phyloP scores from a whole-genome alignment of 2,113 vertebrate species.

The Ageneiosus marmoratus region DNA sequence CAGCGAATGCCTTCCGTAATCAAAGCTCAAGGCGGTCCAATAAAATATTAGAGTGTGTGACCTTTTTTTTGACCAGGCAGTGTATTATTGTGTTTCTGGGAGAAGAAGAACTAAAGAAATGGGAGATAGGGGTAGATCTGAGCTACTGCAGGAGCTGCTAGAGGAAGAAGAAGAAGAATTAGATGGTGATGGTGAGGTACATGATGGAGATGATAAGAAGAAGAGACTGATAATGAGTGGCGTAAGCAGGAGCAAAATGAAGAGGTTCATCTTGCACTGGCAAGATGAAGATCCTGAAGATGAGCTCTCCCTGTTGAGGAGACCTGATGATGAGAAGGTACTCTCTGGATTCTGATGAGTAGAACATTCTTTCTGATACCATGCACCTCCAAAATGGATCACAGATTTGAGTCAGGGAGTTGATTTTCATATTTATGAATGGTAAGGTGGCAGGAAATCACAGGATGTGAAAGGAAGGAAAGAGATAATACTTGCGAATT shows the following conservation, averaged over 20 bases:
- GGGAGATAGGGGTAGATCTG: background rate
- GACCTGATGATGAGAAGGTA: background rate
- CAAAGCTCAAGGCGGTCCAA: too few relatives aligned
- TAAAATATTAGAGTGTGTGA: too few relatives aligned
- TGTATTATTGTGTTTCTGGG: too few relatives aligned
- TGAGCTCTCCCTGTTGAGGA: too few relatives aligned
- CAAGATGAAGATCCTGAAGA: background rate
- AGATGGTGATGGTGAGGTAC: background rate
- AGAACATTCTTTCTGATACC: background rate
- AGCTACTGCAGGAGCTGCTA: background rate
- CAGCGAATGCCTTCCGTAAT: too few relatives aligned
- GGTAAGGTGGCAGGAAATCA: background rate
- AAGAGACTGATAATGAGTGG: background rate
- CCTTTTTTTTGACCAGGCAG: too few relatives aligned
- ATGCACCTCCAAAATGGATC: background rate
- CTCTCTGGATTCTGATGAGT: background rate
- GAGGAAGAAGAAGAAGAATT: background rate
- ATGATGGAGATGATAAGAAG: background rate
- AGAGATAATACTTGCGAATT: background rate
- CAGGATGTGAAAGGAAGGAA: background rate
- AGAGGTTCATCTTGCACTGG: background rate
- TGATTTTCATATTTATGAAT: background rate
- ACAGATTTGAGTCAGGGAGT: background rate
- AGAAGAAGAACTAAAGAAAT: too few relatives aligned
- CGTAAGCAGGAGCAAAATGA: background rate